phyloP scores from a whole-genome alignment of 2,888 invertebrate genomes.

The Caenorhabditis panamensis region DNA sequence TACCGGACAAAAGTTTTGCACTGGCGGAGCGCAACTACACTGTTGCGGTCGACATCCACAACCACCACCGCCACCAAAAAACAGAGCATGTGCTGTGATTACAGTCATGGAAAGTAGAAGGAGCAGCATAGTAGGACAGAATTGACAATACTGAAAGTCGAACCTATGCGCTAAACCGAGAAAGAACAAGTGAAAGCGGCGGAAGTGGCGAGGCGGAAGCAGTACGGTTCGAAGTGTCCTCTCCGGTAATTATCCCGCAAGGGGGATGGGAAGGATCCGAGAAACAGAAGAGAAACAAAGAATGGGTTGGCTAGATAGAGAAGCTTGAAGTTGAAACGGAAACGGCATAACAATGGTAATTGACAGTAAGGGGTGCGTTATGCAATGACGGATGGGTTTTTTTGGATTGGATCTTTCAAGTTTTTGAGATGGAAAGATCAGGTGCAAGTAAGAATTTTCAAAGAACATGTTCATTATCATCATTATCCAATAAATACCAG shows the following conservation, averaged over 20 bases:
- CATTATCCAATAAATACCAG: background rate
- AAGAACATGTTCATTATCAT: background rate
- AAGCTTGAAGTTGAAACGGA: background rate
- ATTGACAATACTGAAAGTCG: background rate
- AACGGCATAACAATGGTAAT: background rate
- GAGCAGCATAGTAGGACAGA: background rate
- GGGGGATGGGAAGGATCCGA: background rate
- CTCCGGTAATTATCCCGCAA: slow-evolving; percentile 32
- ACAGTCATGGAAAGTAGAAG: slow-evolving; percentile 18
- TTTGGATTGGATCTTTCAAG: background rate
- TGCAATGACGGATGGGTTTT: background rate
- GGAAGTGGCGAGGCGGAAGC: slow-evolving; percentile 41
- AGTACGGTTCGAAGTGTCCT: slow-evolving; percentile 26
- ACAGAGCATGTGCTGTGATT: slow-evolving; percentile 1
- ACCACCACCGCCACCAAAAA: slow-evolving; percentile 42
- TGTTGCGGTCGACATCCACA: slow-evolving; percentile 37
- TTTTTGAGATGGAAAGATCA: too few species aligned
- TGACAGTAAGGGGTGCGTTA: background rate
- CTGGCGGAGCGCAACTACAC: slow-evolving; percentile 27
- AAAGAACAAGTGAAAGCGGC: slow-evolving; percentile 37
- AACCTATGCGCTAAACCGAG: too few species aligned
- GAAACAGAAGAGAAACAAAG: background rate
- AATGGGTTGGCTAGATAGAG: background rate
- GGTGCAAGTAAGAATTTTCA: too few species aligned
- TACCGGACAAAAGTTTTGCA: slow-evolving; percentile 31